Evolutionary conservation across 1,140 invertebrate species (phyloP).

Genomic region (Drosophila sucinea): DNA sequence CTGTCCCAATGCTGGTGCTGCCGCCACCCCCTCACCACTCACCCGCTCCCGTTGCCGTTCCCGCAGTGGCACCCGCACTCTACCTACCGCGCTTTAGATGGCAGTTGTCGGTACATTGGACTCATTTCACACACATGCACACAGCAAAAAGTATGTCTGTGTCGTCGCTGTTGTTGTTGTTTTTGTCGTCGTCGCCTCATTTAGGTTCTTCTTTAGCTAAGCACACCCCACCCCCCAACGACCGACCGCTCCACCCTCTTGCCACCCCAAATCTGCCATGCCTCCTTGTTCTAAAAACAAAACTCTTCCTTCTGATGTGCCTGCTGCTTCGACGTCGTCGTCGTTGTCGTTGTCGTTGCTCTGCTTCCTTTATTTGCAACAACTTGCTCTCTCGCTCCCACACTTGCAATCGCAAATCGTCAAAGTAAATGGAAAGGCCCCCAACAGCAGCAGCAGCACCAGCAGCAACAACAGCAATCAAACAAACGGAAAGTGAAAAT

Average conservation of each 20-base stretch:
- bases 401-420: constrained; percentile 60
- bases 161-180: constrained; percentile 59
- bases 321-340: constrained; percentile 27
- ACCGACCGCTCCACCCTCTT: constrained; percentile 3
- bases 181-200: constrained; percentile 70
- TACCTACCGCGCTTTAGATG: constrained; percentile 15
- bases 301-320: constrained; percentile 74
- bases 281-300: constrained; percentile 56
- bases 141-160: constrained; percentile 60
- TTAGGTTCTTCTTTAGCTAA: constrained; percentile 63
- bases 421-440: constrained; percentile 79
- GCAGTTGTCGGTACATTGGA: constrained; percentile 73
- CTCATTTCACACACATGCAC: constrained; percentile 62
- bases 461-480: constrained; percentile 56
- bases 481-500: constrained; percentile 81
- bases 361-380: constrained; percentile 79
- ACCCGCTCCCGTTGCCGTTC: background rate
- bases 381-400: constrained; percentile 39
- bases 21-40: background rate
- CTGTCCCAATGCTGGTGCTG: constrained; percentile 18
- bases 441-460: constrained; percentile 34
- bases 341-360: constrained; percentile 50
- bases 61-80: background rate
- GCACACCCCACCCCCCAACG: background rate
- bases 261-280: constrained; percentile 9